phyloP scores from a whole-genome alignment of 1,140 invertebrate species.

The Tetragonula clypearis region DNA sequence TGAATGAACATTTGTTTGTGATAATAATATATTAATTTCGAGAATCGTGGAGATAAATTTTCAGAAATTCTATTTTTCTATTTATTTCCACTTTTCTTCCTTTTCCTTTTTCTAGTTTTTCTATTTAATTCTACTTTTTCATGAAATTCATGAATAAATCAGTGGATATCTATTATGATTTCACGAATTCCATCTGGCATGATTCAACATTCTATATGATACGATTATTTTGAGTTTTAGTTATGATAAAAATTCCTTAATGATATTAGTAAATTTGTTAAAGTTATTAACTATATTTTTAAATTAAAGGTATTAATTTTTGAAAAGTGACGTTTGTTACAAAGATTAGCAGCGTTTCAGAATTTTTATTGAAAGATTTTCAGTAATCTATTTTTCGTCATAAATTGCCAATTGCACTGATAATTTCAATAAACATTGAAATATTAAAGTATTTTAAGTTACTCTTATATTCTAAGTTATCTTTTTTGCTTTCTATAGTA shows the following conservation, averaged over 20 bases:
- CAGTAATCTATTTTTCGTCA: not conserved
- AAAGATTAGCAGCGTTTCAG: not conserved
- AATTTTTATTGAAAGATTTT: not conserved
- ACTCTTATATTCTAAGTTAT: not conserved
- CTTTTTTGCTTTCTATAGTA: not conserved
- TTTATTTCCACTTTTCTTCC: too few relatives aligned
- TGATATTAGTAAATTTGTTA: not conserved
- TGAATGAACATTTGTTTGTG: conserved; percentile 76
- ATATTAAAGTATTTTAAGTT: not conserved
- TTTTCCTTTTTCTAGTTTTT: too few relatives aligned
- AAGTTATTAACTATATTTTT: not conserved
- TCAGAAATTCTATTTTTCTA: too few relatives aligned
- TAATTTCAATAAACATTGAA: not conserved
- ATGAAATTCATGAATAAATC: not conserved
- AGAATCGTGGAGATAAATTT: not conserved
- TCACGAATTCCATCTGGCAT: not conserved
- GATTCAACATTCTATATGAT: too few relatives aligned
- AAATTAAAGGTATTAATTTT: not conserved
- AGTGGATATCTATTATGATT: not conserved
- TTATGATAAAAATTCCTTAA: too few relatives aligned
- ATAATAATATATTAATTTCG: not conserved
- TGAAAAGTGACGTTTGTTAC: not conserved
- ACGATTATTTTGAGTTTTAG: too few relatives aligned
- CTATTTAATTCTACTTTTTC: too few relatives aligned
- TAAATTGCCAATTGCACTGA: not conserved